Evolutionary conservation across 2,888 invertebrate genomes (phyloP), one percentile per base, ranked within the genome.

Genomic region (Melolontha melolontha): DNA sequence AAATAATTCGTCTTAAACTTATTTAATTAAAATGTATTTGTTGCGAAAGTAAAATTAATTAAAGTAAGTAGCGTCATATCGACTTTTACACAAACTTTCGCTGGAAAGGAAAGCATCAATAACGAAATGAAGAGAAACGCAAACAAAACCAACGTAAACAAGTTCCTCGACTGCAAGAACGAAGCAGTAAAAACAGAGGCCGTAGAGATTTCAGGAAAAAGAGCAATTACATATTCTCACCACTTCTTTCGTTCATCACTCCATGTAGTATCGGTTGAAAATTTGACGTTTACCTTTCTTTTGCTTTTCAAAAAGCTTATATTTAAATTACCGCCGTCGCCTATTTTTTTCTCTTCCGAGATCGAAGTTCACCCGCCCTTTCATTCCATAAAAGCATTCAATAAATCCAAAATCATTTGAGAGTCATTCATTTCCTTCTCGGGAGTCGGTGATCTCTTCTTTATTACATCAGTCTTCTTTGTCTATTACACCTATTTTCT

Each of bases 321-420:
- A 62, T 62, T 62, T 62, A 62, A 62, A 62, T 62, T 62, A 34
- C 49, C 59, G 34, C 59, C 12, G 34, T 47, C 41, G 27, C 42
- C 42, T 6, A n/a, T 27, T 57, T 47, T 22, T 17, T 47, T 6
- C 22, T 47, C 34, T 34, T 29, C 47, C 29, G 47, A 42, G 27
- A 12, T 12, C 59, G 10, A 6, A 11, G 16, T 17, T 16, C 55
- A 11, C 54, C 40, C 40, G 10, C 44, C n/a, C n/a, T 34, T 62
- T 47, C 59, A 62, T 47, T 62, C 47, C 47, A 62, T 62, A 62
- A 62, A 62, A 62, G 59, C 59, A 47, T 62, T 62, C 59, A 47
- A 62, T 62, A 62, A 62, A 62, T 62, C 59, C 59, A 16, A 44
- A 62, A 62, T 62, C 49, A 44, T 62, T 62, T 16, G 47, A 29